Evolutionary conservation across 1,140 invertebrate genomes (phyloP).

Genomic region (Eueides isabella): DNA sequence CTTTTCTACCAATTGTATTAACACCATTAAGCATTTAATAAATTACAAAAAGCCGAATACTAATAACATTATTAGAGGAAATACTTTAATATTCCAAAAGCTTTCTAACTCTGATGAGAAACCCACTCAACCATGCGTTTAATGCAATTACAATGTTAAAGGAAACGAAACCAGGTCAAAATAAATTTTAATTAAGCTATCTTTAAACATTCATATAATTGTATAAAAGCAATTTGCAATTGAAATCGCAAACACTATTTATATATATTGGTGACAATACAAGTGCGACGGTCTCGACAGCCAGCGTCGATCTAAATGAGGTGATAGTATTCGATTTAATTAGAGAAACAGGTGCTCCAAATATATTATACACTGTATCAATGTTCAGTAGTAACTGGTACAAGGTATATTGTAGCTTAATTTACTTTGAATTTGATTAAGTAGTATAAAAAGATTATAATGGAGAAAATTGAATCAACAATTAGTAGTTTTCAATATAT

Average conservation of each 20-base stretch:
- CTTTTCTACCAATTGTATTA: conserved; percentile 12
- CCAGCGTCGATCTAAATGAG: conserved; percentile 48
- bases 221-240: conserved; percentile 39
- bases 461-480: no score
- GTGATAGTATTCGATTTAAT: conserved; percentile 45
- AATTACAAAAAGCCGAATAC: conserved; percentile 26
- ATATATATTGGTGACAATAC: conserved; percentile 37
- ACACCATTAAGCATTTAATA: conserved; percentile 10
- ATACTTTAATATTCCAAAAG: conserved; percentile 40
- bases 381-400: background rate
- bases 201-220: conserved; percentile 40
- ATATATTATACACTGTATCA: background rate
- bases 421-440: background rate
- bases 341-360: conserved; percentile 40
- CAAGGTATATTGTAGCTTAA: background rate
- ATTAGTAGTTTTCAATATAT: no score
- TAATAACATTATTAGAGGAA: conserved; percentile 32
- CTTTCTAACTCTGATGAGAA: conserved; percentile 38
- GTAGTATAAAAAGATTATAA: no score
- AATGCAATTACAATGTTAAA: conserved; percentile 42
- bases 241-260: conserved; percentile 42
- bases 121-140: conserved; percentile 36
- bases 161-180: conserved; percentile 41
- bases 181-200: conserved; percentile 46
- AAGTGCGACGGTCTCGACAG: conserved; percentile 32